These are phyloP conservation scores for Sus cebifrons DNA, from an alignment of 2,797 vertebrate species.

Conservation along the genomic window DNA sequence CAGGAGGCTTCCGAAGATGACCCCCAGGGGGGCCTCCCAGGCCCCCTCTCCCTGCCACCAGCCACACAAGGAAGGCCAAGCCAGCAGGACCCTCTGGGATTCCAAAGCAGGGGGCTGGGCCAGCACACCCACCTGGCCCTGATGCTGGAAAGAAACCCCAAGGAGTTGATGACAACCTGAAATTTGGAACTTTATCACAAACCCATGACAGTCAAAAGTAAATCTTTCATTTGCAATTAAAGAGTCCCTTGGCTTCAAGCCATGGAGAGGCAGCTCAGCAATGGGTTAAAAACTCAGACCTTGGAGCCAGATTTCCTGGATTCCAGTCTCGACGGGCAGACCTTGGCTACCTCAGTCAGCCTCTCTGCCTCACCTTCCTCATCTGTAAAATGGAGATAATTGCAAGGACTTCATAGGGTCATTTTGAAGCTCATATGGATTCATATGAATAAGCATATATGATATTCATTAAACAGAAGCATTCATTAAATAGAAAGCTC, in stretches of 20 bases:
- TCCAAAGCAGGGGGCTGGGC: background rate
- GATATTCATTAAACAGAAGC: background rate
- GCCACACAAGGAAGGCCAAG: background rate
- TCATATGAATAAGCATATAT: rapidly evolving
- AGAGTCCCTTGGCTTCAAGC: background rate
- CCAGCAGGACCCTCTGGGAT: background rate
- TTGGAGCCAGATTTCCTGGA: background rate
- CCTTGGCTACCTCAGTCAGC: rapidly evolving
- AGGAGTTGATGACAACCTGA: background rate
- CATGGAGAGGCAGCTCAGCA: rapidly evolving
- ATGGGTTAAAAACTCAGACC: rapidly evolving
- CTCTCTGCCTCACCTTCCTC: constrained; percentile 18
- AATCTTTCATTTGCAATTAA: background rate
- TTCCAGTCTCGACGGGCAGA: background rate
- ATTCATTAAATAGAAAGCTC: background rate
- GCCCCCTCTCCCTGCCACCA: rapidly evolving
- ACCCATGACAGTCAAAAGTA: background rate
- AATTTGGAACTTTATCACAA: background rate
- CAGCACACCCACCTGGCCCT: background rate
- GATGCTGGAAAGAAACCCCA: background rate
- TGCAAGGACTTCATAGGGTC: background rate
- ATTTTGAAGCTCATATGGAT: background rate
- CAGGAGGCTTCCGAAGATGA: background rate
- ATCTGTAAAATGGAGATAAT: background rate
- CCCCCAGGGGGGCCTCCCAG: background rate